phyloP scores from a whole-genome alignment of 2,888 invertebrate genomes.

The Myopa tessellatipennis region DNA sequence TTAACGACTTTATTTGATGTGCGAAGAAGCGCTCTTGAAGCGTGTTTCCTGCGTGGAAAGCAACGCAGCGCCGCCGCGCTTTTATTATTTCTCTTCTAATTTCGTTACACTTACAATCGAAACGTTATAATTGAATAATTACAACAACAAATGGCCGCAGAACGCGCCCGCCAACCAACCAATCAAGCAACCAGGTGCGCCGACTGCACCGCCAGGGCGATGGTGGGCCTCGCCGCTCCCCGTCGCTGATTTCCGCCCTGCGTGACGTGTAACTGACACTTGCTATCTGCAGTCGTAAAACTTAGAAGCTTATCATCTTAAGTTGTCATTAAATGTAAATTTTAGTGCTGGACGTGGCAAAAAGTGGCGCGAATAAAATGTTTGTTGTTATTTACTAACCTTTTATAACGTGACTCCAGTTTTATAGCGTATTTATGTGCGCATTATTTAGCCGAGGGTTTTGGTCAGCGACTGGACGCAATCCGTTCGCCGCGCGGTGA shows the following conservation, averaged over 20 bases:
- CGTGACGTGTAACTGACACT: slow-evolving; percentile 54
- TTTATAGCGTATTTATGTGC: slow-evolving; percentile 21
- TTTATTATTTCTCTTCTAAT: too few relatives aligned
- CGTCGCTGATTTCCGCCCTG: slow-evolving; percentile 2
- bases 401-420: slow-evolving; percentile 20
- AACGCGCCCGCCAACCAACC: neutral
- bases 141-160: neutral
- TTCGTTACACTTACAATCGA: neutral
- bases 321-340: slow-evolving; percentile 60
- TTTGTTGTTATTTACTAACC: slow-evolving; percentile 23
- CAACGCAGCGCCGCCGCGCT: too few relatives aligned
- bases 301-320: slow-evolving; percentile 58
- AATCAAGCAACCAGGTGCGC: neutral
- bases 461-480: neutral
- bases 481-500: neutral
- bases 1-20: too few relatives aligned
- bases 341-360: slow-evolving; percentile 52
- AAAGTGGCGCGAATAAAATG: slow-evolving; percentile 28
- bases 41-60: too few relatives aligned
- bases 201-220: neutral
- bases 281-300: slow-evolving; percentile 63
- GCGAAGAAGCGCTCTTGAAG: neutral
- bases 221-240: neutral
- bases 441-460: slow-evolving; percentile 10
- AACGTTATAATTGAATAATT: neutral